Conservation (phyloP, 2,888 invertebrate species). For the Balanococcus diminutus region DNA sequence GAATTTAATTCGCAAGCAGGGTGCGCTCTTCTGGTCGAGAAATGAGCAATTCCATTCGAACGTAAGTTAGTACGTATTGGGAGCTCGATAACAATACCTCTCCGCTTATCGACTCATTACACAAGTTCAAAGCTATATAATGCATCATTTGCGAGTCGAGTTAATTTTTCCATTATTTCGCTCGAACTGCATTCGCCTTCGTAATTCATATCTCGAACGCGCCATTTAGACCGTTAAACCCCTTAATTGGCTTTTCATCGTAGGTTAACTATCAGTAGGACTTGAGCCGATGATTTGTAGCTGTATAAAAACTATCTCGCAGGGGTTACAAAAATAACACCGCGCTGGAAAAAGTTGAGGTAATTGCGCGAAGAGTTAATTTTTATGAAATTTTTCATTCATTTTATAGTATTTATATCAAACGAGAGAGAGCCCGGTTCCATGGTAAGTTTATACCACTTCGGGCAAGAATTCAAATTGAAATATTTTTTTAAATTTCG, state of each 20-base stretch:
- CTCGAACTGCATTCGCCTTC: neutral
- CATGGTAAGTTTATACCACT: neutral
- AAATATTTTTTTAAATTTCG: neutral
- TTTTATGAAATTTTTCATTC: neutral
- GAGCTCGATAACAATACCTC: neutral
- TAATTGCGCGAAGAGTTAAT: neutral
- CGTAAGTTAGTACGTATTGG: neutral
- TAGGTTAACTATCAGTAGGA: neutral
- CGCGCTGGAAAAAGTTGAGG: neutral
- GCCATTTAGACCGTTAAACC: neutral
- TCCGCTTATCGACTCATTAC: neutral
- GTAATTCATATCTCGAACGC: neutral
- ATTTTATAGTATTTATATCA: neutral
- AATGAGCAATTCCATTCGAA: neutral
- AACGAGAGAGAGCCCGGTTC: neutral
- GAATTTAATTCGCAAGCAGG: neutral
- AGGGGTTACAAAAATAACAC: neutral
- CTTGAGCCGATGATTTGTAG: neutral
- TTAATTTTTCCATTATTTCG: constrained; percentile 29
- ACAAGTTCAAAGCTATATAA: neutral
- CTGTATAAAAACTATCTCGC: neutral
- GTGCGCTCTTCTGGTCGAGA: neutral
- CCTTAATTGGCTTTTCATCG: constrained; percentile 14
- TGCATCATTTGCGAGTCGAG: neutral
- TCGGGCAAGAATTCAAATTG: neutral